A percentile compares a stretch with the other conserved stretches of the same genome.
Conservation (phyloP, 2,113 vertebrate genomes). For the Scartelaos histophorus region DNA sequence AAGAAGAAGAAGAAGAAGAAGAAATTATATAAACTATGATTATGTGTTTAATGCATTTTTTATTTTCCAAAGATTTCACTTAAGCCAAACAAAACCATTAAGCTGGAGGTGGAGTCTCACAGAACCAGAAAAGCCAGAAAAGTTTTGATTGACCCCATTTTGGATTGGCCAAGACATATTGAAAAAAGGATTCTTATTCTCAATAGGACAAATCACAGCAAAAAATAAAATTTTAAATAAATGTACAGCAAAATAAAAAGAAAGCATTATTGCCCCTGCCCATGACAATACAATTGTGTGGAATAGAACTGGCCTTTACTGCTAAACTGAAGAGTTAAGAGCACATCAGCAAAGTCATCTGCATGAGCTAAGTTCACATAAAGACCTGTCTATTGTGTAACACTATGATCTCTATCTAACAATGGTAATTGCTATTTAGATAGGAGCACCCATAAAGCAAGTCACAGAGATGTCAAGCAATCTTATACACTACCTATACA, state of each 20-base stretch:
- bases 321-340: neutral
- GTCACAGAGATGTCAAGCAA: conserved; percentile 20
- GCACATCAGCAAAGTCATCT: neutral
- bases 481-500: neutral
- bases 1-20: too few relatives aligned
- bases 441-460: neutral
- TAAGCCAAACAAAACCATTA: neutral
- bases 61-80: too few relatives aligned
- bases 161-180: too few relatives aligned
- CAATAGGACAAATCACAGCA: neutral
- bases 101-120: neutral
- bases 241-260: neutral
- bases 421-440: conserved; percentile 20
- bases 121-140: too few relatives aligned
- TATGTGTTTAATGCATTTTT: too few relatives aligned
- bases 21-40: too few relatives aligned
- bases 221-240: neutral
- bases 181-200: neutral
- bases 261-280: neutral
- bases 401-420: neutral
- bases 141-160: neutral
- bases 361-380: conserved; percentile 2
- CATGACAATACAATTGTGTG: neutral
- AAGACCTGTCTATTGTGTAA: conserved; percentile 4
- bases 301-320: neutral